Conservation (phyloP, 2,797 vertebrate genomes). For the Dipus sagitta region DNA sequence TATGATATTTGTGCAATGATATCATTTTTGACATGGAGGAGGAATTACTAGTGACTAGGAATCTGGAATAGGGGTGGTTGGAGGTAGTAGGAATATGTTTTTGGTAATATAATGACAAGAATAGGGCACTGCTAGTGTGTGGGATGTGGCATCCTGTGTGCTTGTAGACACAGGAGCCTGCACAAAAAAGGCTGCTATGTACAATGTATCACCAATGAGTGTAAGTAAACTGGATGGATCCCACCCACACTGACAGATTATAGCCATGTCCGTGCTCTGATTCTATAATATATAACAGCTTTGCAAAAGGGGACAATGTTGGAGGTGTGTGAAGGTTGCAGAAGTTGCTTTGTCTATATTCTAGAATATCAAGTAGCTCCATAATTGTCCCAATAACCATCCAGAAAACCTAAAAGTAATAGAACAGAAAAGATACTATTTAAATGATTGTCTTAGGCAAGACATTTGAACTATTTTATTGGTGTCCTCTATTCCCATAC, state of each 20-base stretch:
- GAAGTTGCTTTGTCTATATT: neutral
- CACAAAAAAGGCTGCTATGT: neutral
- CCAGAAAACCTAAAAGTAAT: neutral
- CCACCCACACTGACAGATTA: neutral
- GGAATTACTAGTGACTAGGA: neutral
- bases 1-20: slow-evolving; percentile 8
- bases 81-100: neutral
- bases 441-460: too few species aligned
- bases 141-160: neutral
- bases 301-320: neutral
- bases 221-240: neutral
- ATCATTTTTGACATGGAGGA: neutral
- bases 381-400: neutral
- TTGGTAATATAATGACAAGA: neutral
- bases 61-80: too few species aligned
- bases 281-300: neutral
- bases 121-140: neutral
- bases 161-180: neutral
- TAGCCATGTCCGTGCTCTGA: neutral
- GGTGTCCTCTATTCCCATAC: neutral
- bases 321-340: neutral
- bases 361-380: neutral
- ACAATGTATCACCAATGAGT: neutral
- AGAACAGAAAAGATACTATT: neutral
- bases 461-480: neutral